Percentiles rank a stretch among this genome's conserved stretches.
phyloP scores from a whole-genome alignment of 1,140 invertebrate species.

The Apis florea region DNA sequence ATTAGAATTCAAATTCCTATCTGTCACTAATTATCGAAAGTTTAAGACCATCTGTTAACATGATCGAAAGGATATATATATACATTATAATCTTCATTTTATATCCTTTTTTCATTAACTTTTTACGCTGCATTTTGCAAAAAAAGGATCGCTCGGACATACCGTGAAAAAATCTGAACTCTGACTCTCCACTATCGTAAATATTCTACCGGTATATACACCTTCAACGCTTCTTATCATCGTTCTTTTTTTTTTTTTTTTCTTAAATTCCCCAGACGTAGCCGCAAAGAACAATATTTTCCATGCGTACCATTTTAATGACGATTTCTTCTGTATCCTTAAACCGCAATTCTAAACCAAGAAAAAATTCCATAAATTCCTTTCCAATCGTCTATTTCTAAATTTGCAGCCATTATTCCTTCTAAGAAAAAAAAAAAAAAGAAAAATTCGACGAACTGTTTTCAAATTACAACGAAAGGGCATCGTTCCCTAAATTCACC shows the following conservation, averaged over 20 bases:
- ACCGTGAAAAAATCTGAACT: background rate
- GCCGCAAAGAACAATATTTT: background rate
- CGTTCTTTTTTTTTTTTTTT: no score
- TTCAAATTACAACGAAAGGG: no score
- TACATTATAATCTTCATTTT: background rate
- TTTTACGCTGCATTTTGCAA: background rate
- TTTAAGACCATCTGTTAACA: background rate
- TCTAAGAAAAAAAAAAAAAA: no score
- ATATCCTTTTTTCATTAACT: background rate
- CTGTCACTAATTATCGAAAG: background rate
- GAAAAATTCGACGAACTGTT: no score
- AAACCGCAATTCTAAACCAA: no score
- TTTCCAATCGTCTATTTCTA: no score
- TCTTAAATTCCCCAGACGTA: background rate
- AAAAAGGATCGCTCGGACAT: background rate
- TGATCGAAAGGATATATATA: background rate
- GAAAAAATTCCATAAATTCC: no score
- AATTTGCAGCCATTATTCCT: no score
- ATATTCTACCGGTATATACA: background rate
- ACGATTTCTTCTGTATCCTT: background rate
- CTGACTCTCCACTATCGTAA: background rate
- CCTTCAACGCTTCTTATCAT: background rate
- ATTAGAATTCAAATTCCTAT: background rate
- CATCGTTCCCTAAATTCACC: no score
- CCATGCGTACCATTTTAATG: background rate